These are phyloP conservation scores for Capricornis sumatraensis DNA, from an alignment of 2,113 vertebrate genomes.

Conservation along the genomic window DNA sequence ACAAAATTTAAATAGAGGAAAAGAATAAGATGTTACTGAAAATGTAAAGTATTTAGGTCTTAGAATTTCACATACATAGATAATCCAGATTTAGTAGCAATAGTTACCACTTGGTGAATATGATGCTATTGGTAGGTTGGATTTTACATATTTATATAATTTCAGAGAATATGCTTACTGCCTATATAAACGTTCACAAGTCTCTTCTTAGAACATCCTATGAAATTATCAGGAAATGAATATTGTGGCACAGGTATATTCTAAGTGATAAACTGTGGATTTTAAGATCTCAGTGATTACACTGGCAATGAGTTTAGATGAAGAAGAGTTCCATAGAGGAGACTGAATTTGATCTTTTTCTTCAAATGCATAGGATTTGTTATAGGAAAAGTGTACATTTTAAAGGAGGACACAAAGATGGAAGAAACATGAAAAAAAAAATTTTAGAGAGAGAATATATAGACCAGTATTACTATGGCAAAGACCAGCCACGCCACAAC, in stretches of 20 bases:
- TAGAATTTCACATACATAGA: background rate
- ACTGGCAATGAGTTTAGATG: background rate
- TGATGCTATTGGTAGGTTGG: background rate
- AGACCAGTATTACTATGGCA: background rate
- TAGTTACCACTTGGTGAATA: background rate
- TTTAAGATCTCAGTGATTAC: background rate
- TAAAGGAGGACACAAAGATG: background rate
- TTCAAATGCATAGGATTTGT: background rate
- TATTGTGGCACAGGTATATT: background rate
- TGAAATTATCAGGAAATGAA: background rate
- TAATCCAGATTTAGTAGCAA: background rate
- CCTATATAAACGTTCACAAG: background rate
- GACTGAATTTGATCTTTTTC: background rate
- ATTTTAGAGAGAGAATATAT: background rate
- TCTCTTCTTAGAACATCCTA: background rate
- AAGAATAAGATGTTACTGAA: background rate
- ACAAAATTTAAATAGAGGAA: background rate
- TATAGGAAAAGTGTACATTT: background rate
- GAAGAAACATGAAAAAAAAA: background rate
- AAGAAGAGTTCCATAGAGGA: background rate
- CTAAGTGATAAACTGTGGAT: background rate
- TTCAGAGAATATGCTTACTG: background rate
- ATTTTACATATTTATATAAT: background rate
- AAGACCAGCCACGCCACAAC: background rate
- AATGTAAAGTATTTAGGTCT: background rate